Evolutionary conservation across 1,140 invertebrate species (phyloP).

Genomic region (Aplysia californica): DNA sequence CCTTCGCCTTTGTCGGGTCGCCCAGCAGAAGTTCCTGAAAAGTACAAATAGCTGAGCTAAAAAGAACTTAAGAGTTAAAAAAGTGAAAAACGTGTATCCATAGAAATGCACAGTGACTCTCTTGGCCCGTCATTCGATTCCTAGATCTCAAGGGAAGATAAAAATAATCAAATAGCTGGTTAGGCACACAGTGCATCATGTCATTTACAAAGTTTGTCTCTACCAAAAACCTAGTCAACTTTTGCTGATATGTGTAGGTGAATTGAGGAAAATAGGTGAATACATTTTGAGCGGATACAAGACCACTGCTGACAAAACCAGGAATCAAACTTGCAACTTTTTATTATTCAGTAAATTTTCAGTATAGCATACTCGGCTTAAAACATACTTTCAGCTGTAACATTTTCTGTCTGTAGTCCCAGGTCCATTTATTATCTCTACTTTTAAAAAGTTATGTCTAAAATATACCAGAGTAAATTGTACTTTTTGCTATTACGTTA

Average conservation of each 20-base stretch:
- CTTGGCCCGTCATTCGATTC: not conserved
- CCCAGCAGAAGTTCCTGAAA: slow-evolving; percentile 87
- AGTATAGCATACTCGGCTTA: too few species aligned
- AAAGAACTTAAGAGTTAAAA: not conserved
- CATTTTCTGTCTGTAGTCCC: too few species aligned
- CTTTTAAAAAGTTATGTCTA: too few species aligned
- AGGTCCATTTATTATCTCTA: too few species aligned
- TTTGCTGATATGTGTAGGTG: not conserved
- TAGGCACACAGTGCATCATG: not conserved
- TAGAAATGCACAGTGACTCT: not conserved
- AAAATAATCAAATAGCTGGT: not conserved
- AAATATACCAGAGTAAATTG: too few species aligned
- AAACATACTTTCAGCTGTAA: too few species aligned
- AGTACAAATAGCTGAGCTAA: slow-evolving; percentile 22
- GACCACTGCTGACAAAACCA: too few species aligned
- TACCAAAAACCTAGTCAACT: not conserved
- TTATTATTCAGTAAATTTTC: too few species aligned
- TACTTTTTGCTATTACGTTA: too few species aligned
- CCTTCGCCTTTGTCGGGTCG: slow-evolving; percentile 89
- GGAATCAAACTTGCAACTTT: too few species aligned
- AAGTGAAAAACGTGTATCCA: not conserved
- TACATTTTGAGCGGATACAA: too few species aligned
- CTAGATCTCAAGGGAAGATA: not conserved
- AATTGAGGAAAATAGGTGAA: too few species aligned
- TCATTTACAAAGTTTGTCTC: not conserved